A percentile compares a stretch with the other conserved stretches of the same genome.
These are phyloP conservation scores for Nesogale talazaci DNA, from an alignment of 2,113 vertebrate genomes.

Conservation along the genomic window DNA sequence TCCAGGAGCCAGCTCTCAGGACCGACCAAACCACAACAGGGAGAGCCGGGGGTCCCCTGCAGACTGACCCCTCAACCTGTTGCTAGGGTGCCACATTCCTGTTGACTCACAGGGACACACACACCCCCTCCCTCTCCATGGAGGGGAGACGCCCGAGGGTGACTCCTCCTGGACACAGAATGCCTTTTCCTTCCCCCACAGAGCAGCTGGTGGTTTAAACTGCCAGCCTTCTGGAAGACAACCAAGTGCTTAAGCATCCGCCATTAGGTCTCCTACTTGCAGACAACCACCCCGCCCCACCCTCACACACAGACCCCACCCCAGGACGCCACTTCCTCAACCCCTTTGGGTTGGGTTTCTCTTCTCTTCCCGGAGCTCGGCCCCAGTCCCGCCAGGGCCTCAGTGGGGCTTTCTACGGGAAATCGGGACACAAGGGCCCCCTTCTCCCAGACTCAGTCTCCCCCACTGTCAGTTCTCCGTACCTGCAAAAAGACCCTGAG, in stretches of 20 bases:
- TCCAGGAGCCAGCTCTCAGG: neutral
- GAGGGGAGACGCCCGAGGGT: no score
- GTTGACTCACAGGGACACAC: no score
- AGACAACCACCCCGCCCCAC: no score
- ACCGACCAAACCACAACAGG: neutral
- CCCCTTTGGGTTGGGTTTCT: neutral
- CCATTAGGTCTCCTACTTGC: no score
- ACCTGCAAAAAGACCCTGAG: neutral
- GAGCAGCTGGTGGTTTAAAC: no score
- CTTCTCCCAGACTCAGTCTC: neutral
- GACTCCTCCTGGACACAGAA: no score
- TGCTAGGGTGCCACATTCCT: no score
- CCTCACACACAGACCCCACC: neutral
- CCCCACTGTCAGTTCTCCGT: neutral
- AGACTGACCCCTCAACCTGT: neutral
- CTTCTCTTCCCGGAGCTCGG: neutral
- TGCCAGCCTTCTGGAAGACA: no score
- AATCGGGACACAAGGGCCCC: neutral
- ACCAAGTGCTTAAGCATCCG: no score
- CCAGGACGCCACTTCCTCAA: neutral
- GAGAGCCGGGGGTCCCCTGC: neutral
- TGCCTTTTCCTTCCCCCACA: no score
- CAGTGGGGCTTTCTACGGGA: no score
- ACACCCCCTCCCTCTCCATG: no score
- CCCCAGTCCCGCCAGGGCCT: neutral